Base-by-base conservation (phyloP, 2,888 invertebrate genomes). In the Lordiphosa andalusiaca region DNA sequence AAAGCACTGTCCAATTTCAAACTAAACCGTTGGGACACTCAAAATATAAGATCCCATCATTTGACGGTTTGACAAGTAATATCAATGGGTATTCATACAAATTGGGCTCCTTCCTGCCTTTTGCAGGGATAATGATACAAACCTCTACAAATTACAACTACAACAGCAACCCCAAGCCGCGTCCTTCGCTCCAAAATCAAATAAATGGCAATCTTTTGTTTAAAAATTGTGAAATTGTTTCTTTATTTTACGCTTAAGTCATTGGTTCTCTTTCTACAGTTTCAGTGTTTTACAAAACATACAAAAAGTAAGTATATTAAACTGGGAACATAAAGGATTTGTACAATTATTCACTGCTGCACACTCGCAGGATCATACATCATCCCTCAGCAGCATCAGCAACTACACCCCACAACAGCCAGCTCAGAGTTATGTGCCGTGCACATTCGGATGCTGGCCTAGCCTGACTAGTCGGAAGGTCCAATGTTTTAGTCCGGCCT, bases 391-490 rank as follows among this genome's bases (percentile, higher is more conserved):
- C 37, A 30, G 25, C 25, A 7, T 25, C 25, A 25, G 55, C 44
- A 38, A 46, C 42, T 47, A 52, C 55, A 44, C n/a, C n/a, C n/a
- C n/a, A 57, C 6, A 57, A 63, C 55, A 66, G 55, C 61, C 52
- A 57, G 47, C 9, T 3, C 39, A 62, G 74, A 16, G 16, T 83
- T 86, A 86, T 63, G 84, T 76, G 69, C 87, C 86, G 74, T 87
- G 84, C 53, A 89, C 73, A 71, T 89, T 89, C 35, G 89, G 89
- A 85, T 89, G 89, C 55, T 89, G 86, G 3, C 88, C 86, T n/a
- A n/a, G n/a, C n/a, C n/a, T n/a, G n/a, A n/a, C n/a, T n/a, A n/a
- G n/a, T n/a, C n/a, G n/a, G n/a, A n/a, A n/a, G n/a, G n/a, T n/a
- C n/a, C n/a, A n/a, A n/a, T n/a, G n/a, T 78, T 87, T 87, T 16